phyloP scores from a whole-genome alignment of 2,888 invertebrate species.

The Dolichomitus sp. region DNA sequence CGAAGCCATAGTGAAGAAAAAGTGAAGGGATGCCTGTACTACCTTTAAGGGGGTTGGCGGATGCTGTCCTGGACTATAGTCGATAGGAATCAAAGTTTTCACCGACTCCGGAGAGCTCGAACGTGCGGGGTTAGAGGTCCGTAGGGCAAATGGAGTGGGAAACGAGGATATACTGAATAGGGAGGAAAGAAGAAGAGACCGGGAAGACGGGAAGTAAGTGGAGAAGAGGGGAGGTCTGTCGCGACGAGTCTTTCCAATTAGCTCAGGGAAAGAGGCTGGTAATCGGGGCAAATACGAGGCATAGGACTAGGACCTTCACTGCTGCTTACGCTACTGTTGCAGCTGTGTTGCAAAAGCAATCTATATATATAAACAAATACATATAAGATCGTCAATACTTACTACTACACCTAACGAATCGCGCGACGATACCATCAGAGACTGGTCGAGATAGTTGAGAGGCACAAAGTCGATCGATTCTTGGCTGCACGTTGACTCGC shows the following conservation, averaged over 20 bases:
- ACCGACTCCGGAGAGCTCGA: constrained; percentile 46
- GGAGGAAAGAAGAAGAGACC: constrained; percentile 21
- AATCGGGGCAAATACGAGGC: constrained; percentile 70
- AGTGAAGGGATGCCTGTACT: neutral
- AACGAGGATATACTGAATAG: constrained; percentile 33
- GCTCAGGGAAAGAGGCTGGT: constrained; percentile 64
- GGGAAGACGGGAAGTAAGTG: constrained; percentile 2
- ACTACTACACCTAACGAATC: constrained; percentile 26
- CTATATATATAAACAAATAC: neutral
- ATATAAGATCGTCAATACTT: constrained; percentile 18
- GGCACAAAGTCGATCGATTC: constrained; percentile 50
- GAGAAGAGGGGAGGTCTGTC: constrained; percentile 58
- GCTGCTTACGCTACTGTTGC: neutral
- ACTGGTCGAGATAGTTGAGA: constrained; percentile 32
- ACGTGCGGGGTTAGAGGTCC: constrained; percentile 42
- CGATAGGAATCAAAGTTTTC: constrained; percentile 72
- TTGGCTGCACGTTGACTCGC: neutral
- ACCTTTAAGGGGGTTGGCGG: constrained; percentile 25
- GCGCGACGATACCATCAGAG: constrained; percentile 31
- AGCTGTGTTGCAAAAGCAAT: neutral
- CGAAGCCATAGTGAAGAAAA: constrained; percentile 44
- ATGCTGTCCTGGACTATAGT: constrained; percentile 19
- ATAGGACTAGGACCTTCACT: constrained; percentile 29
- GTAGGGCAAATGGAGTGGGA: constrained; percentile 27
- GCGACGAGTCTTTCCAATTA: constrained; percentile 78